Evolutionary conservation across 2,113 vertebrate species (phyloP).

Genomic region (Hemicordylus capensis): DNA sequence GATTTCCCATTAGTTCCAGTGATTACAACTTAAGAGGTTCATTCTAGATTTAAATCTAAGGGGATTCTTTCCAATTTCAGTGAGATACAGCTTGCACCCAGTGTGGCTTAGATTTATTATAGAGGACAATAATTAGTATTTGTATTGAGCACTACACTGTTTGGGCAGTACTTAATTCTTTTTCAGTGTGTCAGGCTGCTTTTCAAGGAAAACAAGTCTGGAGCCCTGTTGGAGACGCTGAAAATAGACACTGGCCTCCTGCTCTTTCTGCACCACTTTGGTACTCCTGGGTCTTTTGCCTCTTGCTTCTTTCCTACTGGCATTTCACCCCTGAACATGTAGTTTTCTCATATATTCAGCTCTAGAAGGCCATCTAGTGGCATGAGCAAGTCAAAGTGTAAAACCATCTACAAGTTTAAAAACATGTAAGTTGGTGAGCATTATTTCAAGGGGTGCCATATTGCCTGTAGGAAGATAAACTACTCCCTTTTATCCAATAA

Average conservation of each 20-base stretch:
- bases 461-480: neutral
- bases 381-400: constrained; percentile 28
- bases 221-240: neutral
- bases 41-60: neutral
- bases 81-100: no score
- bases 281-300: neutral
- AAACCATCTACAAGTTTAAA: fast-evolving
- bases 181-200: neutral
- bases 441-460: neutral
- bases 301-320: neutral
- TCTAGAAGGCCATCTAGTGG: constrained; percentile 71
- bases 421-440: neutral
- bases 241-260: neutral
- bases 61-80: neutral
- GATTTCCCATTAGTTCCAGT: neutral
- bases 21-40: neutral
- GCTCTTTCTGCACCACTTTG: neutral
- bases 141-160: no score
- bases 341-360: neutral
- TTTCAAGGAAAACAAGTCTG: neutral
- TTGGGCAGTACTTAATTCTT: no score
- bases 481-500: neutral
- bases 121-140: no score
- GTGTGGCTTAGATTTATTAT: no score
- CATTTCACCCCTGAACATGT: neutral